Percentiles rank a stretch among this genome's conserved stretches.
Evolutionary conservation across 2,797 vertebrate genomes (phyloP).

Genomic region (Heteromormyrus szaboi): DNA sequence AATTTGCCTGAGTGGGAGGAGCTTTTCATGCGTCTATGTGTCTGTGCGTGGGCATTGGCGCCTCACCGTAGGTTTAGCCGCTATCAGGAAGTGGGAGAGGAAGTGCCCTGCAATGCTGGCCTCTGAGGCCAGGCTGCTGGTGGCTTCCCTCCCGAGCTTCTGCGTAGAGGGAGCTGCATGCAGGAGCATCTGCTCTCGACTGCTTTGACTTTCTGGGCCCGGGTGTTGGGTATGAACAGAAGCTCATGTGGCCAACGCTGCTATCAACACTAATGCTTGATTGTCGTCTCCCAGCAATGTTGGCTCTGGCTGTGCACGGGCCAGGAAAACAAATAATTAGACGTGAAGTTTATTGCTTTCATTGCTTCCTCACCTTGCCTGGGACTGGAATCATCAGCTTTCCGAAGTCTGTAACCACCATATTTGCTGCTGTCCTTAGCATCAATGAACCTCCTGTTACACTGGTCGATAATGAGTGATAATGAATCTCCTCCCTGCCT

Average conservation of each 20-base stretch:
- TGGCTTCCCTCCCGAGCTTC: neutral
- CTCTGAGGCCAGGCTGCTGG: neutral
- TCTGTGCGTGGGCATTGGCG: neutral
- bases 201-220: neutral
- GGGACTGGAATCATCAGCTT: neutral
- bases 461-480: neutral
- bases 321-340: neutral
- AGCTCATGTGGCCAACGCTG: neutral
- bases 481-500: neutral
- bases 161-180: neutral
- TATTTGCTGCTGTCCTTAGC: neutral
- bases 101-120: slow-evolving; percentile 23
- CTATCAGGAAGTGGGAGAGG: slow-evolving; percentile 17
- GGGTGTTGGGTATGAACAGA: neutral
- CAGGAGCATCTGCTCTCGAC: neutral
- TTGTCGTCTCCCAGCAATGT: neutral
- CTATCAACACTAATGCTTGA: neutral
- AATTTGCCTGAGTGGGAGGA: slow-evolving; percentile 13
- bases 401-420: neutral
- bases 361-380: neutral
- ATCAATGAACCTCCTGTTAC: neutral
- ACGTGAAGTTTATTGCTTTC: neutral
- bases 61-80: slow-evolving; percentile 2
- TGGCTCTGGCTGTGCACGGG: neutral
- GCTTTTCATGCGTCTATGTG: neutral